Evolutionary conservation across 2,888 invertebrate genomes (phyloP).

Genomic region (Drosophila aldrichi): DNA sequence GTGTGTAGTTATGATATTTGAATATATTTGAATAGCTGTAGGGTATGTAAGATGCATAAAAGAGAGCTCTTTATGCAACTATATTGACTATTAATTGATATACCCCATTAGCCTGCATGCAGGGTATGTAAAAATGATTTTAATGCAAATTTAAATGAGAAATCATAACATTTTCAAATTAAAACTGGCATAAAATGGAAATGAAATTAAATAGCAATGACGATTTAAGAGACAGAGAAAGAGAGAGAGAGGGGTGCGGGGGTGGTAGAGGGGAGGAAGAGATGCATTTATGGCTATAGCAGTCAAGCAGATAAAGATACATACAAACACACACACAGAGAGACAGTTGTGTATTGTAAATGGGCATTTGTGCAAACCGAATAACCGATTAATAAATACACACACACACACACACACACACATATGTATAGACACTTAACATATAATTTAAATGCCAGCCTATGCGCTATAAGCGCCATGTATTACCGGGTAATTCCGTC

Average conservation of each 20-base stretch:
- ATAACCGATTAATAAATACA: slow-evolving; percentile 70
- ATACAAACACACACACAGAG: slow-evolving; percentile 13
- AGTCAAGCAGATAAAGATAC: slow-evolving; percentile 17
- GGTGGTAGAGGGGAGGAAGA: no score
- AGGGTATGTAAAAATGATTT: slow-evolving; percentile 16
- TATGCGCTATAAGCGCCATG: slow-evolving; percentile 25
- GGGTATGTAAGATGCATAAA: no score
- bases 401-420: slow-evolving; percentile 32
- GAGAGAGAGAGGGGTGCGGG: background rate
- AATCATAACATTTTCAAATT: slow-evolving; percentile 35
- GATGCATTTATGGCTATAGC: slow-evolving; percentile 18
- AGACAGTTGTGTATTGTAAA: slow-evolving; percentile 2
- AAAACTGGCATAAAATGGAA: slow-evolving; percentile 42
- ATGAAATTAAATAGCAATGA: slow-evolving; percentile 49
- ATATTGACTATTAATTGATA: background rate
- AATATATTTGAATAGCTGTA: no score
- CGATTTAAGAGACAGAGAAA: background rate
- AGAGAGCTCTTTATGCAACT: no score
- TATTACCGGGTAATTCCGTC: slow-evolving; percentile 35
- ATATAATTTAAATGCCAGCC: slow-evolving; percentile 67
- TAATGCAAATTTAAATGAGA: slow-evolving; percentile 36
- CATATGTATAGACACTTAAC: slow-evolving; percentile 32
- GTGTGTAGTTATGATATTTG: no score
- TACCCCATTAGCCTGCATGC: background rate
- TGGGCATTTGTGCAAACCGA: slow-evolving; percentile 45